Evolutionary conservation across 2,113 vertebrate species (phyloP), one percentile per base, ranked within the genome.

Genomic region (Oncorhynchus clarkii): DNA sequence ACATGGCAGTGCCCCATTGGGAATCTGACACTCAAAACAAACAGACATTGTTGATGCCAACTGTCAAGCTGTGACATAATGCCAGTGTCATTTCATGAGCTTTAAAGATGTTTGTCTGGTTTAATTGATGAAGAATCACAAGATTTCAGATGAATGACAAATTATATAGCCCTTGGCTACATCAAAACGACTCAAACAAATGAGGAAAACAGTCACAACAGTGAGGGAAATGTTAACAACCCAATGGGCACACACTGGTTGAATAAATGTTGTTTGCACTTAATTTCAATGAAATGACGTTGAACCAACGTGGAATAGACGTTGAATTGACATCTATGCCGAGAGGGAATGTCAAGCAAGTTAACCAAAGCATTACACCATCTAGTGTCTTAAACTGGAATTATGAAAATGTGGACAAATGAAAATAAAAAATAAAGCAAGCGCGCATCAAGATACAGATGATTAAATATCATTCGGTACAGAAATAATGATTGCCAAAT

Each of bases 321-420:
- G 39, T 45, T 45, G 39, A 45, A 45, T 11, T 45, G 39, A 45
- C 39, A 45, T 45, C 39, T 45, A 45, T 45, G 8, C 39, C 39
- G 1, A 45, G 9, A 3, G 39, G 9, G 39, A 45, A 70, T 51
- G 20, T 57, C 22, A 65, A 66, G 54, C 27, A 49, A 26, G 66
- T 49, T 70, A 31, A 60, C 20, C 49, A 73, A 54, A 64, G 80
- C 74, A 90, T 84, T 88, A 83, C 88, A 78, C 87, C 90, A 91
- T 86, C 87, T 89, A 89, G 89, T 87, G 87, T 89, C 72, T 29
- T 62, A 51, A 75, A 75, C 2, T 72, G 84, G 87, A 87, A 89
- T 77, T 80, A 80, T 75, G 59, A 29, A 78, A 67, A 39, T 27
- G 12, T 54, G 39, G 39, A 9, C 39, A 39, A 20, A 22, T 11